Percentiles rank a stretch among this genome's conserved stretches.
Evolutionary conservation across 2,797 vertebrate genomes (phyloP).

Genomic region (Spizella passerina): DNA sequence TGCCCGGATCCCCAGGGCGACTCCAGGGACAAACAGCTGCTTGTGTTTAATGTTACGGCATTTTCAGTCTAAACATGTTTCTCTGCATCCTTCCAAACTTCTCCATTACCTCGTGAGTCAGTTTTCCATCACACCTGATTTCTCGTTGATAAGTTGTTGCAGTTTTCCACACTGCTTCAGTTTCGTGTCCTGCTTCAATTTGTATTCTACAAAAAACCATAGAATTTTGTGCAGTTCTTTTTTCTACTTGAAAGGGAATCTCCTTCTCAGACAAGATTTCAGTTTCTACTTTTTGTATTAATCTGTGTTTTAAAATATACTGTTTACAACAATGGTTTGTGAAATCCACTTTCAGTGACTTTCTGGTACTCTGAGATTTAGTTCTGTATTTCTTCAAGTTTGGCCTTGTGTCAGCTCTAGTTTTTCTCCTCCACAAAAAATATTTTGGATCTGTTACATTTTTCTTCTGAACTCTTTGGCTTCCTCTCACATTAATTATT

Average conservation of each 20-base stretch:
- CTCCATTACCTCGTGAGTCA: not conserved
- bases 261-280: not conserved
- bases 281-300: not conserved
- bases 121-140: not conserved
- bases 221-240: not conserved
- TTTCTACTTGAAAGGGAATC: not conserved
- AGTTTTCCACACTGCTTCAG: not conserved
- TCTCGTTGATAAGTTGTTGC: not conserved
- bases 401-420: not conserved
- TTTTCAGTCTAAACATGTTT: not conserved
- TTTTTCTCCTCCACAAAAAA: not conserved
- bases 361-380: not conserved
- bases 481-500: not conserved
- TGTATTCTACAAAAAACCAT: not conserved
- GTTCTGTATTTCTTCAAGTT: not conserved
- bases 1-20: fast-evolving
- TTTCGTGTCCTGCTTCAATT: not conserved
- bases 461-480: not conserved
- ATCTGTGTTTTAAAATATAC: not conserved
- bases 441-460: not conserved
- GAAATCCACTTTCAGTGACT: not conserved
- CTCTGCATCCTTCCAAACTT: not conserved
- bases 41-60: fast-evolving
- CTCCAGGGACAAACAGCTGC: fast-evolving
- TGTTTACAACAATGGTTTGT: not conserved